These are phyloP conservation scores for Clytia hemisphaerica DNA, from an alignment of 30 jellyfish, hydroid and myxozoan species.

Conservation along the genomic window DNA sequence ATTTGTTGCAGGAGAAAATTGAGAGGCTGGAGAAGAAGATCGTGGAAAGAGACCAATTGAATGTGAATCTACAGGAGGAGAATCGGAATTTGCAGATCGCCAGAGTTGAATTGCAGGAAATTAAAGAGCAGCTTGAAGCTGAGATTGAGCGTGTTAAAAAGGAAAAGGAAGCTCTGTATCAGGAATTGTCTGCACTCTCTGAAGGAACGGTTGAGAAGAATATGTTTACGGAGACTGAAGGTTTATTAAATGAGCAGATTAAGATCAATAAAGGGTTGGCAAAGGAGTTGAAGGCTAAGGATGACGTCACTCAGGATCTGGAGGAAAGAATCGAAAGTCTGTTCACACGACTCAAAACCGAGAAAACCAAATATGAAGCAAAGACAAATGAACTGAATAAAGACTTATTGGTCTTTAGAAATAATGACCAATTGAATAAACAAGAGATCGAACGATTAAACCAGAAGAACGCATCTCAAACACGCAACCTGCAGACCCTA, in stretches of 20 bases:
- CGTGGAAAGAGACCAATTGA: background rate
- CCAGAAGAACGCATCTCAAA: too few species aligned
- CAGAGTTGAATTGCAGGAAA: background rate
- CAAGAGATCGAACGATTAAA: too few species aligned
- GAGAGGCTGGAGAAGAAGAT: background rate
- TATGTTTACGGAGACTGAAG: background rate
- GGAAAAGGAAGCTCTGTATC: constrained; percentile 10
- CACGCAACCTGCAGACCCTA: background rate
- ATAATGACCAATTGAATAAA: too few species aligned
- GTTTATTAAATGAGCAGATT: background rate
- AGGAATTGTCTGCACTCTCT: background rate
- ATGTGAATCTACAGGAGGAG: background rate
- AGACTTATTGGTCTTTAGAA: too few species aligned
- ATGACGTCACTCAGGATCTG: too few species aligned
- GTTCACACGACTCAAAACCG: too few species aligned
- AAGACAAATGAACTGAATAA: too few species aligned
- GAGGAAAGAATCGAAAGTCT: too few species aligned
- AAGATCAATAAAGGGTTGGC: constrained; percentile 12
- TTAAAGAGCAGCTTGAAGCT: background rate
- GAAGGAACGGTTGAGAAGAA: background rate
- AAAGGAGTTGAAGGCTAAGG: background rate
- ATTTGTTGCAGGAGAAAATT: background rate
- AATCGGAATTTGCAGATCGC: background rate
- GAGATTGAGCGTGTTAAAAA: background rate
- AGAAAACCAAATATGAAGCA: too few species aligned